These are phyloP conservation scores for Brachycybe producta DNA, from an alignment of 2,888 invertebrate genomes.

Conservation along the genomic window DNA sequence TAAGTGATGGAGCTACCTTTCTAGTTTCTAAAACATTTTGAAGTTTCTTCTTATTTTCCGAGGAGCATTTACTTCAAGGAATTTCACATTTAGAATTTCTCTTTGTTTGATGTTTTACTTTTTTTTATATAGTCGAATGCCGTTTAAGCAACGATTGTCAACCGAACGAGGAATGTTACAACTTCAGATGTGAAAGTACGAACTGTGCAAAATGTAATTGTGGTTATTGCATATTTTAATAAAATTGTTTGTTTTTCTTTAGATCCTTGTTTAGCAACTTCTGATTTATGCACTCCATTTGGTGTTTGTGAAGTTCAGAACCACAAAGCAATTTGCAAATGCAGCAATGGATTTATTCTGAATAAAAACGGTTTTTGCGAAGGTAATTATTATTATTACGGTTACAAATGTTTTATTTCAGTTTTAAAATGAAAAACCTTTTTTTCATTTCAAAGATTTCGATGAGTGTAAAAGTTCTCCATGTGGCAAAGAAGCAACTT, in stretches of 20 bases:
- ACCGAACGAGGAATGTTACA: conserved; percentile 15
- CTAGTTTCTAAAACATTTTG: background rate
- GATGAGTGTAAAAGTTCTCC: conserved; percentile 61
- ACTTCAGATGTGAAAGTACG: conserved; percentile 18
- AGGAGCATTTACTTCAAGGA: background rate
- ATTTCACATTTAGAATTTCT: background rate
- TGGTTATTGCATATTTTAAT: background rate
- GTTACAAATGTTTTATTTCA: background rate
- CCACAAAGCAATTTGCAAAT: conserved; percentile 59
- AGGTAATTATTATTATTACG: conserved; percentile 9
- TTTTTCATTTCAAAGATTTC: conserved; percentile 42
- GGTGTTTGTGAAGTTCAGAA: conserved; percentile 60
- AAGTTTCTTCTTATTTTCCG: background rate
- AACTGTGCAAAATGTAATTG: background rate
- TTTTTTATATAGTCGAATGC: conserved; percentile 14
- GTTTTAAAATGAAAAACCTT: background rate
- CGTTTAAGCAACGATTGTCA: conserved; percentile 10
- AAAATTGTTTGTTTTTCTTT: conserved; percentile 26
- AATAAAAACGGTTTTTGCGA: conserved; percentile 49
- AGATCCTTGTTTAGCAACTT: conserved; percentile 66
- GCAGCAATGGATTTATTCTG: conserved; percentile 58
- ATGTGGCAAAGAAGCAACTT: conserved; percentile 63
- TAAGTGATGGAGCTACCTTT: too few relatives aligned
- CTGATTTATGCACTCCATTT: conserved; percentile 50
- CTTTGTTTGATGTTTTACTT: background rate